These are phyloP conservation scores for Brenthis ino DNA, from an alignment of 2,888 invertebrate genomes.

Conservation along the genomic window DNA sequence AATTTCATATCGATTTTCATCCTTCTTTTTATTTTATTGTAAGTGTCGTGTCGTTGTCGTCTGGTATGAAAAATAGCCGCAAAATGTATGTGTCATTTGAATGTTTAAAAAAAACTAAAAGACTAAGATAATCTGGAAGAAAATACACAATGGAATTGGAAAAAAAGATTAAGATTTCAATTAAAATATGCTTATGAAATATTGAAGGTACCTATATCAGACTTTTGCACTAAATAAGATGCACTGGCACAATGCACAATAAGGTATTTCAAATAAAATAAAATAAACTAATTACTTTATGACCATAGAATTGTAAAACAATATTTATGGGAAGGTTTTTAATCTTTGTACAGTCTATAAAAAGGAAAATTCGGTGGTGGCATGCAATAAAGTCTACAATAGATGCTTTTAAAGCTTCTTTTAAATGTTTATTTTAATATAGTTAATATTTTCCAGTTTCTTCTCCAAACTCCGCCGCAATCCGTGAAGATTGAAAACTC, in stretches of 20 bases:
- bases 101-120: not conserved
- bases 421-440: not conserved
- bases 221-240: no score
- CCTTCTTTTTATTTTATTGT: not conserved
- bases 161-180: no score
- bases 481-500: conserved; percentile 51
- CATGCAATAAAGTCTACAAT: not conserved
- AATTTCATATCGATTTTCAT: conserved; percentile 10
- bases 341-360: no score
- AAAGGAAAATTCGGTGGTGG: not conserved
- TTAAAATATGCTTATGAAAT: no score
- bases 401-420: not conserved
- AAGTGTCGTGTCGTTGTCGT: conserved; percentile 12
- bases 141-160: not conserved
- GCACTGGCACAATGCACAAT: no score
- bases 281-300: no score
- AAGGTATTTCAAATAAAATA: no score
- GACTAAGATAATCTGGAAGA: not conserved
- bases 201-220: no score
- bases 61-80: conserved; percentile 3
- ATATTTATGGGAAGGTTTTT: no score
- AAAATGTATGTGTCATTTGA: not conserved
- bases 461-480: conserved; percentile 76
- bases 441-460: conserved; percentile 60
- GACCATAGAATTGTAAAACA: no score